These are phyloP conservation scores for Ophion obscuratus DNA, from an alignment of 2,888 invertebrate genomes.

Conservation along the genomic window DNA sequence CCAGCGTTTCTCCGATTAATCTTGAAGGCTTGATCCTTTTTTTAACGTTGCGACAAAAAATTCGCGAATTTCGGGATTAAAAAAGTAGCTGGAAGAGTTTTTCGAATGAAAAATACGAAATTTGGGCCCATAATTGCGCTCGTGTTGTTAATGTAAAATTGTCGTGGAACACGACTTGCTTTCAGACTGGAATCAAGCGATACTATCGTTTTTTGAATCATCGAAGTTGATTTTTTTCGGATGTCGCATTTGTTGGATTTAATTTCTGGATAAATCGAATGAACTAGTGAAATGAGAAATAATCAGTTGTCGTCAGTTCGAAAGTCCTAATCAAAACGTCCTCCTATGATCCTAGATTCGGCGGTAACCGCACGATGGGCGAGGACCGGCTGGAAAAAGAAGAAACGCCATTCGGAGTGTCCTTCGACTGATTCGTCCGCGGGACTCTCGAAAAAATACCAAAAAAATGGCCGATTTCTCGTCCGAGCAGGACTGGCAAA, in stretches of 20 bases:
- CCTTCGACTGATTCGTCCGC: neutral
- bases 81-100: neutral
- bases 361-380: constrained; percentile 6
- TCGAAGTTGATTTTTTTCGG: neutral
- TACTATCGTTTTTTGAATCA: neutral
- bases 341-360: neutral
- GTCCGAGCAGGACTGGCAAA: constrained; percentile 80
- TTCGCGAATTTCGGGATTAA: neutral
- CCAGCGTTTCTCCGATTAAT: neutral
- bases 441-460: neutral
- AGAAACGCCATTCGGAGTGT: constrained; percentile 15
- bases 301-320: neutral
- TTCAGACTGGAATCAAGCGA: neutral
- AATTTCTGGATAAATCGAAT: neutral
- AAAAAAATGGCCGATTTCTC: constrained; percentile 41
- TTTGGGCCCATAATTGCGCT: neutral
- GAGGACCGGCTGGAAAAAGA: neutral
- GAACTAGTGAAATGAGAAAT: neutral
- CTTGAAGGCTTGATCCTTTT: neutral
- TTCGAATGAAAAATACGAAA: neutral
- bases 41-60: neutral
- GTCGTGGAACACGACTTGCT: neutral
- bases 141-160: neutral
- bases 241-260: neutral
- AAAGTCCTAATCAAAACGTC: neutral